Percentiles rank a stretch among this genome's conserved stretches.
These are phyloP conservation scores for Protonibea diacanthus DNA, from an alignment of 2,797 vertebrate species.

Conservation along the genomic window DNA sequence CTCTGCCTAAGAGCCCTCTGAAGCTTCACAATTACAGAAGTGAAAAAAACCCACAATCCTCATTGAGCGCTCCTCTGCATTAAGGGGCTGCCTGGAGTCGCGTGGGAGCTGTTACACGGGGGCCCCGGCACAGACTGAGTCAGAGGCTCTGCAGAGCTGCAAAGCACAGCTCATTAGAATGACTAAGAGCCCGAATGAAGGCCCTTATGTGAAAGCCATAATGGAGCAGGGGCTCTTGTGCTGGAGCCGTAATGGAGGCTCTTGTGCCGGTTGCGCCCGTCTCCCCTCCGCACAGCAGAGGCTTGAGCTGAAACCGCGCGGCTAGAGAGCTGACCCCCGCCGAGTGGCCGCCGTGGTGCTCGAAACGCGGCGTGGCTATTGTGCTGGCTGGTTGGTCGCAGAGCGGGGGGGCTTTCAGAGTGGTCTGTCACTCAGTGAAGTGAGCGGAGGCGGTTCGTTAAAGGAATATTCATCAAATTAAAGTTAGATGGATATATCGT, in stretches of 20 bases:
- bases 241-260: constrained; percentile 81
- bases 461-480: constrained; percentile 31
- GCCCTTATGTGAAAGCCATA: constrained; percentile 78
- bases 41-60: constrained; percentile 73
- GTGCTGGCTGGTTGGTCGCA: constrained; percentile 43
- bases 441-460: constrained; percentile 60
- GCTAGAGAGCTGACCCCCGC: constrained; percentile 76
- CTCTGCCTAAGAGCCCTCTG: constrained; percentile 82
- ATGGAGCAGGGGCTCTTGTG: constrained; percentile 81
- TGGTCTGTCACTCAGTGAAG: constrained; percentile 56
- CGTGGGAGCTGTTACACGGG: constrained; percentile 78
- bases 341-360: constrained; percentile 63
- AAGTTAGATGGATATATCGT: background rate
- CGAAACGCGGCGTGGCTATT: constrained; percentile 43
- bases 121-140: constrained; percentile 70
- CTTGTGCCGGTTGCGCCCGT: constrained; percentile 67
- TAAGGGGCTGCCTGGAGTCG: constrained; percentile 70
- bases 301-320: constrained; percentile 73
- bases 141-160: constrained; percentile 72
- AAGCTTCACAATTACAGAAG: constrained; percentile 82
- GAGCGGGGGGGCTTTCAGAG: constrained; percentile 46
- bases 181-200: constrained; percentile 80
- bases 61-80: constrained; percentile 75
- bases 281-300: constrained; percentile 58
- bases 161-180: constrained; percentile 79